phyloP scores from a whole-genome alignment of 2,888 invertebrate genomes.

The Apoda limacodes region DNA sequence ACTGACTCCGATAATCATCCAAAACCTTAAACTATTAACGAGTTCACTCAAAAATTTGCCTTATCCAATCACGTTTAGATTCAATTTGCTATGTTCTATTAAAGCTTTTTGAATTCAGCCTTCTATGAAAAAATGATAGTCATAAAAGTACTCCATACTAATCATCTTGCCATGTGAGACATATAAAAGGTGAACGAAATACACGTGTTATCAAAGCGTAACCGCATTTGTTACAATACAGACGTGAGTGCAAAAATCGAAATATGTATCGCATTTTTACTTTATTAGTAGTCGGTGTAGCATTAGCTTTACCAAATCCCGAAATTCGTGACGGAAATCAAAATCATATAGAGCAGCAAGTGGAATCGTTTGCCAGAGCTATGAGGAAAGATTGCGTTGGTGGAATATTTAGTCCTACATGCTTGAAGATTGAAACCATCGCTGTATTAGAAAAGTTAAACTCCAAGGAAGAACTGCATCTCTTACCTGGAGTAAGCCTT shows the following conservation, averaged over 20 bases:
- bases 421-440: conserved; percentile 57
- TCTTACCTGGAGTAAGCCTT: conserved; percentile 71
- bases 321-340: conserved; percentile 27
- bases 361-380: conserved; percentile 38
- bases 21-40: conserved; percentile 19
- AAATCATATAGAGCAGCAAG: conserved; percentile 29
- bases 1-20: conserved; percentile 50
- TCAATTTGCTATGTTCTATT: no score
- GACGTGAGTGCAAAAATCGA: conserved; percentile 30
- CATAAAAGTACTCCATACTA: conserved; percentile 42
- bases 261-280: conserved; percentile 39
- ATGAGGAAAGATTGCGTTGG: conserved; percentile 49
- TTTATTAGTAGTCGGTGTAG: conserved; percentile 30
- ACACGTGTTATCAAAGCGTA: conserved; percentile 54
- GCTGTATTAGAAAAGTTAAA: conserved; percentile 50
- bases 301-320: conserved; percentile 43
- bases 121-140: conserved; percentile 67
- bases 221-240: conserved; percentile 36
- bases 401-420: conserved; percentile 54
- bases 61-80: no score
- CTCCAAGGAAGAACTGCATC: conserved; percentile 46
- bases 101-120: conserved; percentile 50
- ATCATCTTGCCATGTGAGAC: conserved; percentile 53
- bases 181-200: conserved; percentile 56
- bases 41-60: background rate